Percentiles rank a stretch among this genome's conserved stretches.
These are phyloP conservation scores for Aspidiotus rigidus DNA, from an alignment of 2,888 invertebrate species.

Conservation along the genomic window DNA sequence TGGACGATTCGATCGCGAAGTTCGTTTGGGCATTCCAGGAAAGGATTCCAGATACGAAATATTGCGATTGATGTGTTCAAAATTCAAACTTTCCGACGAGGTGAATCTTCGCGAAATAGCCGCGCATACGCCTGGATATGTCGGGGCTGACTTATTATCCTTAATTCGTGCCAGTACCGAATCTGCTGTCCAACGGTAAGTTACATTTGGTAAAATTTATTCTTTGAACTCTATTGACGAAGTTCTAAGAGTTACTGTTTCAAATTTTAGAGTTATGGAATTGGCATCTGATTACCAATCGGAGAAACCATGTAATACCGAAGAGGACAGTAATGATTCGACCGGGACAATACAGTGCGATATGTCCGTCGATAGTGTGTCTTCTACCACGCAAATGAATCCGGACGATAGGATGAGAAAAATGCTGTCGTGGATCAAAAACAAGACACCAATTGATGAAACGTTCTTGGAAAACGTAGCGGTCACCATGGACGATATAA, in stretches of 20 bases:
- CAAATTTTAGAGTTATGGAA: slow-evolving; percentile 31
- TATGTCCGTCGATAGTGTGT: neutral
- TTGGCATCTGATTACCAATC: neutral
- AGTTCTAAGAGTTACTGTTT: slow-evolving; percentile 12
- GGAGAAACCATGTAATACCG: neutral
- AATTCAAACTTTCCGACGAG: slow-evolving; percentile 57
- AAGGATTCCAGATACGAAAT: slow-evolving; percentile 72
- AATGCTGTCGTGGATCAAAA: slow-evolving; percentile 56
- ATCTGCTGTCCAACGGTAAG: slow-evolving; percentile 65
- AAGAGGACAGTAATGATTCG: slow-evolving; percentile 6
- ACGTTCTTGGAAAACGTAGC: slow-evolving; percentile 56
- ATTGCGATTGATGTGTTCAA: slow-evolving; percentile 59
- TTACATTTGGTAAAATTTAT: neutral
- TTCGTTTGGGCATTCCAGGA: slow-evolving; percentile 87
- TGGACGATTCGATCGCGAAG: slow-evolving; percentile 89
- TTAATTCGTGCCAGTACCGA: slow-evolving; percentile 80
- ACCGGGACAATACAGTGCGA: neutral
- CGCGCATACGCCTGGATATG: slow-evolving; percentile 85
- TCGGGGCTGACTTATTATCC: slow-evolving; percentile 85
- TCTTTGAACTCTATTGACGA: neutral
- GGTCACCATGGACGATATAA: slow-evolving; percentile 66
- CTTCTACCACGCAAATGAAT: neutral
- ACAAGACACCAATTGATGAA: slow-evolving; percentile 52
- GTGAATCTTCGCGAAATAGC: slow-evolving; percentile 62
- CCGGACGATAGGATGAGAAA: slow-evolving; percentile 3